These are phyloP conservation scores for Salvelinus alpinus DNA, from an alignment of 2,113 vertebrate genomes.

Conservation along the genomic window DNA sequence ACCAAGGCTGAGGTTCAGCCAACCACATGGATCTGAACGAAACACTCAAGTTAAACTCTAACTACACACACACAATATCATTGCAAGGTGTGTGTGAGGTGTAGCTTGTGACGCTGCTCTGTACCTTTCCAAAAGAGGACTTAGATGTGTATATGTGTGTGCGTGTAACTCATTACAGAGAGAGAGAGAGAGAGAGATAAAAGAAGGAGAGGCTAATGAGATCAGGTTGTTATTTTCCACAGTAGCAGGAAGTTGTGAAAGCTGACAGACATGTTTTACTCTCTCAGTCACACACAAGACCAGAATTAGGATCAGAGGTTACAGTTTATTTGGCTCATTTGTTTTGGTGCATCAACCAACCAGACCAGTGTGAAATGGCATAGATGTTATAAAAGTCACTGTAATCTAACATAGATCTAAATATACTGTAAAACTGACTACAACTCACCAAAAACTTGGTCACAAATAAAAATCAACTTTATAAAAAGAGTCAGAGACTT, in stretches of 20 bases:
- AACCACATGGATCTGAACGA: conserved; percentile 8
- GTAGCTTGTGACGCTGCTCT: conserved; percentile 17
- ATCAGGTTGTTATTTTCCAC: conserved; percentile 28
- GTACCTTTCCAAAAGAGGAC: background rate
- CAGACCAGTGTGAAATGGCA: conserved; percentile 45
- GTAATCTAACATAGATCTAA: background rate
- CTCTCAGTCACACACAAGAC: background rate
- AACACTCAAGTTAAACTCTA: conserved; percentile 25
- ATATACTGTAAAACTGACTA: conserved; percentile 38
- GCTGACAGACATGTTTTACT: background rate
- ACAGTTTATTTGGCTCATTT: conserved; percentile 52
- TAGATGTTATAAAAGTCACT: conserved; percentile 53
- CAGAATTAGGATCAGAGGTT: background rate
- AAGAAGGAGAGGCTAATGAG: background rate
- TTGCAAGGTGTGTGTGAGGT: background rate
- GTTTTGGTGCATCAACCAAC: conserved; percentile 53
- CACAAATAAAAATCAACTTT: conserved; percentile 40
- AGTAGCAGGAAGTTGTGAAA: background rate
- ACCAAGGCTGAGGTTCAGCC: conserved; percentile 14
- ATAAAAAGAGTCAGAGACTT: conserved; percentile 46
- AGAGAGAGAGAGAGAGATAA: background rate
- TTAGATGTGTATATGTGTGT: background rate
- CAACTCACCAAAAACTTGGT: conserved; percentile 15
- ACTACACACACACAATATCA: conserved; percentile 11
- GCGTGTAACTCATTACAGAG: background rate